A percentile compares a stretch with the other conserved stretches of the same genome.
These are phyloP conservation scores for Polietes domitor DNA, from an alignment of 2,888 invertebrate species.

Conservation along the genomic window DNA sequence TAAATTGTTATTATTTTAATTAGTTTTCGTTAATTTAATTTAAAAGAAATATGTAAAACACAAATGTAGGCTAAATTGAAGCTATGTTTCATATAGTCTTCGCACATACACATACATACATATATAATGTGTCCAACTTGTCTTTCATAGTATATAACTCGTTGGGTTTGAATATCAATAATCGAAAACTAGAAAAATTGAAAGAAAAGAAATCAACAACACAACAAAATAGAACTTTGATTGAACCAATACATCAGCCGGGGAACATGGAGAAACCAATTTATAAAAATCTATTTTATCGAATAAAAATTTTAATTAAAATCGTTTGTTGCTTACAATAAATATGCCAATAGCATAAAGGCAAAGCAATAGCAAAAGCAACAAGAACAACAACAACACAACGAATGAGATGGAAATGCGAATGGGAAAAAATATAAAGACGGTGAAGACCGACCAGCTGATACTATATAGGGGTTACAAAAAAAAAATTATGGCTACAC, in stretches of 20 bases:
- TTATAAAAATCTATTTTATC: slow-evolving; percentile 67
- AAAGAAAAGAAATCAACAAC: slow-evolving; percentile 9
- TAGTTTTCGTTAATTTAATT: background rate
- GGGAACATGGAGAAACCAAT: slow-evolving; percentile 54
- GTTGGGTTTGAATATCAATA: background rate
- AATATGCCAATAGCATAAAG: slow-evolving; percentile 64
- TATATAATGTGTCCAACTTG: background rate
- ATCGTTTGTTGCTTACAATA: slow-evolving; percentile 58
- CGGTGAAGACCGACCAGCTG: background rate
- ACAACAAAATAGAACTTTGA: slow-evolving; percentile 58
- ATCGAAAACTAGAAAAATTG: slow-evolving; percentile 33
- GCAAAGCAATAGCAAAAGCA: slow-evolving; percentile 24
- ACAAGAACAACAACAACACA: slow-evolving; percentile 32
- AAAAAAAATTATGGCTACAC: too few species aligned
- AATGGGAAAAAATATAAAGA: slow-evolving; percentile 43
- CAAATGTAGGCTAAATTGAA: background rate
- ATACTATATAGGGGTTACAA: too few species aligned
- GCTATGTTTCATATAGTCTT: too few species aligned
- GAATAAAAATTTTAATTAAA: slow-evolving; percentile 67
- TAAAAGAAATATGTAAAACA: background rate
- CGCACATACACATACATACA: background rate
- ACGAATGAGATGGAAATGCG: background rate
- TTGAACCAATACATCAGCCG: slow-evolving; percentile 61
- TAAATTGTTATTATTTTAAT: background rate
- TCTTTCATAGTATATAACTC: background rate